A percentile compares a stretch with the other conserved stretches of the same genome.
Conservation (phyloP, 2,888 invertebrate species). For the Pristionchus fissidentatus region DNA sequence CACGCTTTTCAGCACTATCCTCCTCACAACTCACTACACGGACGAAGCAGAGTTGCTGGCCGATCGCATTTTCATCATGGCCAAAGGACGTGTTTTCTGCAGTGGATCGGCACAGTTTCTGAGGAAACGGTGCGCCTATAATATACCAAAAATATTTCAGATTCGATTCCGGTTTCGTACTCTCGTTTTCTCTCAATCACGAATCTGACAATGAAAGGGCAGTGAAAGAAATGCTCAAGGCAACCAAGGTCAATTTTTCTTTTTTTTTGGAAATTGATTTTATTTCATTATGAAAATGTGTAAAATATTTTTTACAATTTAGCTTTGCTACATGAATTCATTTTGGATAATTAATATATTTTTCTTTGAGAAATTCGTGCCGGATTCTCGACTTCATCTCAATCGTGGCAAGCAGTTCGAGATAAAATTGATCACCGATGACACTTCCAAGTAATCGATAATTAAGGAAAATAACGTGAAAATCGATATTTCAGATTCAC, state of each 20-base stretch:
- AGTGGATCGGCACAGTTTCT: slow-evolving; percentile 67
- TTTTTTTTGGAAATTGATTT: no score
- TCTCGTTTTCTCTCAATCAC: not conserved
- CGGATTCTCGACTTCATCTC: not conserved
- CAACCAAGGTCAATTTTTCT: no score
- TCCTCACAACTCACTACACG: slow-evolving; percentile 74
- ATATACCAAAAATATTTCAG: not conserved
- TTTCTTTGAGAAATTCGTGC: slow-evolving; percentile 5
- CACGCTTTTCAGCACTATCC: slow-evolving; percentile 64
- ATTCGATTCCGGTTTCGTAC: slow-evolving; percentile 11
- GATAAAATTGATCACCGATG: not conserved
- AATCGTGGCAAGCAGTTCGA: not conserved
- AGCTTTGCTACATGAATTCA: not conserved
- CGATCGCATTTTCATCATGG: slow-evolving; percentile 70
- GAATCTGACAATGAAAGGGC: not conserved
- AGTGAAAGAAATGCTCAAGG: not conserved
- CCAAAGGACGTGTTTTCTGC: slow-evolving; percentile 65
- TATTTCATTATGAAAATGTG: no score
- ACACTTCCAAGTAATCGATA: not conserved
- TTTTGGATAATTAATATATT: not conserved
- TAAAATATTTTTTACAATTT: no score
- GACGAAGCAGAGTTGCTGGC: slow-evolving; percentile 73
- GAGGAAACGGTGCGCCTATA: slow-evolving; percentile 49
- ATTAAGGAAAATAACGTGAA: no score
- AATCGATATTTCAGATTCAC: no score